These are phyloP conservation scores for Malurus leucopterus DNA, from an alignment of 2,797 vertebrate genomes.

Conservation along the genomic window DNA sequence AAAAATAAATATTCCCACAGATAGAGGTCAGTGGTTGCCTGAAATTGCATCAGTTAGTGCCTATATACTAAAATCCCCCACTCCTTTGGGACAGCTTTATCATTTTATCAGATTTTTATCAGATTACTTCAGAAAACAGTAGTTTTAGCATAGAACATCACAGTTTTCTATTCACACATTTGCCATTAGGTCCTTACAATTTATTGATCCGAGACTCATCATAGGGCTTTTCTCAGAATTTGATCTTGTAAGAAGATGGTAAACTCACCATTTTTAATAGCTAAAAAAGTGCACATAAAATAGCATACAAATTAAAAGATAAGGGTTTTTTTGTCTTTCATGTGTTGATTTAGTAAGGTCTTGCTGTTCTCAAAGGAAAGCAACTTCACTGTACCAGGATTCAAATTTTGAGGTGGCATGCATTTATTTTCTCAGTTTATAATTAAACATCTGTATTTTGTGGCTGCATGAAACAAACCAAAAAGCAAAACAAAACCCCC, in stretches of 20 bases:
- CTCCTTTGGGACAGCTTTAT: conserved; percentile 68
- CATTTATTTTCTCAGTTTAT: conserved; percentile 62
- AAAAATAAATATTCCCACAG: conserved; percentile 78
- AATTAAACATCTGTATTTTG: conserved; percentile 48
- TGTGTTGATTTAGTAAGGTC: conserved; percentile 37
- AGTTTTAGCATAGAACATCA: conserved; percentile 19
- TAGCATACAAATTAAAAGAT: accelerated
- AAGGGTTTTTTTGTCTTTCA: background rate
- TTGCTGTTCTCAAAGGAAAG: conserved; percentile 60
- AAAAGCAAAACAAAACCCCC: accelerated
- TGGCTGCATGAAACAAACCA: conserved; percentile 29
- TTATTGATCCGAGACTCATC: background rate
- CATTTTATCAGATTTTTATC: conserved; percentile 75
- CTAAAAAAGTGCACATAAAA: background rate
- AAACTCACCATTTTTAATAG: background rate
- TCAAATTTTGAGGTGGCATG: conserved; percentile 51
- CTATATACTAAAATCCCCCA: conserved; percentile 49
- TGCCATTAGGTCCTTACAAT: background rate
- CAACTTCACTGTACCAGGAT: conserved; percentile 53
- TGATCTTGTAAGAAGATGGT: background rate
- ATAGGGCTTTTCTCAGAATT: background rate
- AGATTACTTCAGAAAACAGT: conserved; percentile 64
- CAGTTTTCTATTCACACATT: background rate
- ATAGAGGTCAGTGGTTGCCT: conserved; percentile 79
- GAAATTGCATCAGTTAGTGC: conserved; percentile 76